These are phyloP conservation scores for Xerus inauris DNA, from an alignment of 2,113 vertebrate genomes.

Conservation along the genomic window DNA sequence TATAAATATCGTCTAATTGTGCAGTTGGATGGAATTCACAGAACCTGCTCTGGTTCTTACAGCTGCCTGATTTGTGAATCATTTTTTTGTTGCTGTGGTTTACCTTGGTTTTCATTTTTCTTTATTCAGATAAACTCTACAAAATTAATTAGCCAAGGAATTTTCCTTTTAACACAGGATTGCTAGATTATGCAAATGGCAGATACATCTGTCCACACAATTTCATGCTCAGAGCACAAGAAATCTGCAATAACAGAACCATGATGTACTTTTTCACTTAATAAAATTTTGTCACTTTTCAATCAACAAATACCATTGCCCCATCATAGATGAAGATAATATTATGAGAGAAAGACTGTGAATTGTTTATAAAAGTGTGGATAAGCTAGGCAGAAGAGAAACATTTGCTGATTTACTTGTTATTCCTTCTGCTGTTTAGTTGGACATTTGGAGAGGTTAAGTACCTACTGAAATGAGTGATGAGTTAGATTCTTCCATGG, in stretches of 20 bases:
- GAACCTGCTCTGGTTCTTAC: too few relatives aligned
- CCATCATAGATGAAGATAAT: not conserved
- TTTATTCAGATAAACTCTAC: not conserved
- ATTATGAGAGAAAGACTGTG: not conserved
- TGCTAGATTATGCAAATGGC: not conserved
- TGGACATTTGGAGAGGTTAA: not conserved
- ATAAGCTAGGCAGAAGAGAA: not conserved
- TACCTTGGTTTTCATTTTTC: not conserved
- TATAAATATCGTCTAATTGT: not conserved
- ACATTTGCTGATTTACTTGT: not conserved
- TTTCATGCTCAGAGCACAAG: not conserved
- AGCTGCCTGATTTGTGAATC: not conserved
- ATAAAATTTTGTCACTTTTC: not conserved
- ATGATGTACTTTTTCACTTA: not conserved
- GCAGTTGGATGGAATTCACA: not conserved
- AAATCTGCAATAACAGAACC: not conserved
- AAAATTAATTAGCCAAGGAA: not conserved
- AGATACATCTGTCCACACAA: not conserved
- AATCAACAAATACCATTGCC: not conserved
- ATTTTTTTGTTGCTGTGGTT: too few relatives aligned
- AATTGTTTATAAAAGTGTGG: not conserved
- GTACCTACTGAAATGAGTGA: not conserved
- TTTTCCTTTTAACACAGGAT: not conserved
- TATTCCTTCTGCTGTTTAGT: not conserved
- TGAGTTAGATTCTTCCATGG: not conserved